These are phyloP conservation scores for Emydura subglobosa DNA, from an alignment of 2,113 vertebrate species.

Conservation along the genomic window DNA sequence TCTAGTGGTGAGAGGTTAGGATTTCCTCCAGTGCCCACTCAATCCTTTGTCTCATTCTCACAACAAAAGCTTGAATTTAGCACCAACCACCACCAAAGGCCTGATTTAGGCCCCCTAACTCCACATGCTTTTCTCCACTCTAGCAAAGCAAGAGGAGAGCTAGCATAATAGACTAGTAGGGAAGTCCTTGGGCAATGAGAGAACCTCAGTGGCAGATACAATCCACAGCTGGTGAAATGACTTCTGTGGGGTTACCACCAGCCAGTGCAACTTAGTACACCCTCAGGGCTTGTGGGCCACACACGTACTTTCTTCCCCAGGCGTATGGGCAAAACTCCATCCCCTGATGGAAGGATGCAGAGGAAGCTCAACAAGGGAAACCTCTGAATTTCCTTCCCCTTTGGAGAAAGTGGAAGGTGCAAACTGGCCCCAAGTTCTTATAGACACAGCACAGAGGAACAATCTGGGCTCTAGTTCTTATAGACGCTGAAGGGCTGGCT, in stretches of 20 bases:
- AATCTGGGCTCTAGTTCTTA: not conserved
- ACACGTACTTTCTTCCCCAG: too few relatives aligned
- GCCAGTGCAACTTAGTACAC: not conserved
- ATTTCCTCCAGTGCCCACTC: not conserved
- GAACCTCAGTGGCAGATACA: not conserved
- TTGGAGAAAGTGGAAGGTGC: not conserved
- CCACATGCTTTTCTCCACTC: not conserved
- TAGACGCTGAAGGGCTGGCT: not conserved
- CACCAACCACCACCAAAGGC: not conserved
- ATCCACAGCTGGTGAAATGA: not conserved
- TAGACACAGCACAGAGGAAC: too few relatives aligned
- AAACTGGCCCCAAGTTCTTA: not conserved
- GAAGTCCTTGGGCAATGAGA: not conserved
- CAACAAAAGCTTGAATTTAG: not conserved
- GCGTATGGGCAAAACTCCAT: not conserved
- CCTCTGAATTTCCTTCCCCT: accelerated
- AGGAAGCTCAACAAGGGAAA: not conserved
- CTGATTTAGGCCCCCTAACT: not conserved
- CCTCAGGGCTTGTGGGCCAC: not conserved
- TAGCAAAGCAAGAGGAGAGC: not conserved
- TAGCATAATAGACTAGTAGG: not conserved
- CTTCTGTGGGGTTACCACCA: not conserved
- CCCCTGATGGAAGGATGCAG: too few relatives aligned
- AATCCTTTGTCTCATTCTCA: not conserved
- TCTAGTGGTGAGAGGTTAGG: too few relatives aligned